Evolutionary conservation across 2,888 invertebrate genomes (phyloP), one percentile per base, ranked within the genome.

Genomic region (Pimpla rufipes): DNA sequence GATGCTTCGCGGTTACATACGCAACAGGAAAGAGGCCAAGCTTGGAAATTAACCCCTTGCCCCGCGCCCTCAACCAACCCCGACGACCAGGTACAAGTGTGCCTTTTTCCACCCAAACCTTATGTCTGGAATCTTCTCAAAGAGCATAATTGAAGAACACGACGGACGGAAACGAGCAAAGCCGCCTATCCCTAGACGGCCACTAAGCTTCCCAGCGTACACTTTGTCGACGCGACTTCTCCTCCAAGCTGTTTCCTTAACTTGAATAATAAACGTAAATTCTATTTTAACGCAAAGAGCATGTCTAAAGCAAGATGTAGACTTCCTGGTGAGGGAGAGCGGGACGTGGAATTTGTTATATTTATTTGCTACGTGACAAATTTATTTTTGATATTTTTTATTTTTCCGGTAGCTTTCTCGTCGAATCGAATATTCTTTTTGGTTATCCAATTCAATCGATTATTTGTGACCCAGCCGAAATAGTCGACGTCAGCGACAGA

Each of bases 1-100:
- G n/a, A n/a, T n/a, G 75, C 55, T 59, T 52, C 68, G 50, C 42
- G 50, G 55, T 11, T 68, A 16, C 8, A 23, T 18, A 35, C 42
- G 59, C 13, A 68, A 23, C 66, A 42, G 40, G 62, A 74, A 29
- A 29, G 47, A n/a, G 10, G 21, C 55, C 55, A 21, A 55, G 23
- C 55, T 55, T 11, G 55, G 21, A 11, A 5, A 29, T 29, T 29
- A 29, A 29, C 3, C 29, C 29, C 29, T 29, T n/a, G n/a, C 29
- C 29, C 5, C 29, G 3, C 5, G 2, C 29, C 5, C 29, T 29
- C 29, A 2, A 2, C 5, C 29, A 2, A 29, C 29, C 29, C 7
- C 55, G 6, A 4, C 8, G 18, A 0, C 23, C 21, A 21, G 8
- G 18, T 47, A 47, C 47, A n/a, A 55, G 55, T 55, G 55, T 55